These are phyloP conservation scores for Seriola dumerili DNA, from an alignment of 2,113 vertebrate species.

Conservation along the genomic window DNA sequence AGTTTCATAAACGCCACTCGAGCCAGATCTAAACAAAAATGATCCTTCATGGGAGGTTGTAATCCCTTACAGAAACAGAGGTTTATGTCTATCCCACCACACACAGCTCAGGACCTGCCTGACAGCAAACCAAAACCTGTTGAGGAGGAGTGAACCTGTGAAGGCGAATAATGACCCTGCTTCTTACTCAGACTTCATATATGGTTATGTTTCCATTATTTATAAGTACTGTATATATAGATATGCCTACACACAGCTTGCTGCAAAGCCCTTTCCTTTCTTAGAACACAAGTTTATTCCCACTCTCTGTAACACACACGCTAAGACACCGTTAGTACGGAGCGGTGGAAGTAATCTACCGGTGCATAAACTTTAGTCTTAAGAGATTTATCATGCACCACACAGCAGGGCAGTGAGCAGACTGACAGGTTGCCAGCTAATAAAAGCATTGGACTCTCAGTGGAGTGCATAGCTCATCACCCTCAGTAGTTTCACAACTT, in stretches of 20 bases:
- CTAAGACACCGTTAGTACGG: slow-evolving; percentile 5
- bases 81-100: background rate
- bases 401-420: slow-evolving; percentile 39
- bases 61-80: slow-evolving; percentile 8
- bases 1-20: slow-evolving; percentile 4
- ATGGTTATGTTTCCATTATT: slow-evolving; percentile 25
- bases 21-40: background rate
- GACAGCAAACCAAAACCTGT: slow-evolving; percentile 1
- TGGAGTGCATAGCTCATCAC: slow-evolving; percentile 46
- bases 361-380: slow-evolving; percentile 42
- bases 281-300: background rate
- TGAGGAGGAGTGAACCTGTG: background rate
- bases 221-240: slow-evolving; percentile 23
- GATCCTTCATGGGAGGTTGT: background rate
- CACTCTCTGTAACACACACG: slow-evolving; percentile 1
- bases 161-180: background rate
- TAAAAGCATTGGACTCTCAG: slow-evolving; percentile 57
- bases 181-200: background rate
- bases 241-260: slow-evolving; percentile 3
- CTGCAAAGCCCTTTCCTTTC: background rate
- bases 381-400: slow-evolving; percentile 44
- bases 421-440: slow-evolving; percentile 55
- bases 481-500: slow-evolving; percentile 21
- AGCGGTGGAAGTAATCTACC: slow-evolving; percentile 30
- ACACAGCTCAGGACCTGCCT: background rate